A percentile compares a stretch with the other conserved stretches of the same genome.
Conservation (phyloP, 2,113 vertebrate species). For the Phodopus roborovskii region DNA sequence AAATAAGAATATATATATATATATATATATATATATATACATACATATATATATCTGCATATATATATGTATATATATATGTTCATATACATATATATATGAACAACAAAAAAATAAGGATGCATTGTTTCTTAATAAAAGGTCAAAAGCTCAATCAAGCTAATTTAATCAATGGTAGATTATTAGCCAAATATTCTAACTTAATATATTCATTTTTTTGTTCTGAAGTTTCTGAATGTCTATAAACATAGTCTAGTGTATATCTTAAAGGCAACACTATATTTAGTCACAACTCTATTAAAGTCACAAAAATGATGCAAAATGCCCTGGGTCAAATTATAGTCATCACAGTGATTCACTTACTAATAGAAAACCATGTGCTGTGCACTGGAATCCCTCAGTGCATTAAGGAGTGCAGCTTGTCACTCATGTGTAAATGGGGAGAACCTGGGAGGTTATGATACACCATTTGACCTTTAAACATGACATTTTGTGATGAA, state of each 20-base stretch:
- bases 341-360: background rate
- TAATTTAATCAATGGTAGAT: background rate
- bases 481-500: background rate
- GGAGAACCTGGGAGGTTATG: background rate
- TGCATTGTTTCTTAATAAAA: background rate
- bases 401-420: background rate
- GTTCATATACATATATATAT: too few species aligned
- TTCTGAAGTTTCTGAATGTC: background rate
- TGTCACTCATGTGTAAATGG: background rate
- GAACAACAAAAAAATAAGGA: background rate
- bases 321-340: background rate
- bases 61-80: too few species aligned
- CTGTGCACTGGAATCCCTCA: background rate
- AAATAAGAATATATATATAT: too few species aligned
- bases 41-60: too few species aligned
- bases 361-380: background rate
- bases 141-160: background rate
- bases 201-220: background rate
- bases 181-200: background rate
- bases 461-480: background rate
- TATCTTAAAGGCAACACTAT: background rate
- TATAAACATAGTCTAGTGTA: background rate
- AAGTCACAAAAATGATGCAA: slow-evolving; percentile 19
- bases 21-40: too few species aligned
- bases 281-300: background rate